Evolutionary conservation across 2,797 vertebrate species (phyloP), one percentile per base, ranked within the genome.

Genomic region (Pseudocheirus occidentalis): DNA sequence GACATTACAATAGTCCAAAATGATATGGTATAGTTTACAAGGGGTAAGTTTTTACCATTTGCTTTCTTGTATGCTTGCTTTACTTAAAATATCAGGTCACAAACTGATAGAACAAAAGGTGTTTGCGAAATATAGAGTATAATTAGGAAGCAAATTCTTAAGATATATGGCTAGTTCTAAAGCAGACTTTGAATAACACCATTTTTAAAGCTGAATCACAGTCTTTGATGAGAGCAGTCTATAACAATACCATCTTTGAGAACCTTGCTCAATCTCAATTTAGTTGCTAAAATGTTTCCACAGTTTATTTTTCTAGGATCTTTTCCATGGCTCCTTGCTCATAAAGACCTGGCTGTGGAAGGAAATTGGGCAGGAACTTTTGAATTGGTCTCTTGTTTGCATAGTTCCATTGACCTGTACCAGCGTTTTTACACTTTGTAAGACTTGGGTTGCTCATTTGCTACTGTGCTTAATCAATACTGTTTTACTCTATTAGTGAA

Each of bases 241-340:
- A 14, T 92, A 98, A 98, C 98, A 98, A 81, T 96, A 87, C 73
- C 50, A 89, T 96, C 98, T 98, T 98, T 98, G 96, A 99, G 97
- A 97, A 96, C 93, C 95, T 97, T 97, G 94, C 96, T 97, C 98
- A 98, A 97, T 98, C 95, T 94, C 97, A 98, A 98, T 98, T 97
- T 97, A 98, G 97, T 98, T 97, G 96, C 97, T 98, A 97, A 99
- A 98, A 98, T 94, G 34, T 98, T 99, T 99, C 98, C 98, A 98
- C 93, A 16, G 50, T 98, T 99, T 99, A 98, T 99, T 99, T 99
- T 99, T 98, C 96, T 98, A 98, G 98, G 98, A 98, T 98, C 96
- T 96, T 96, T 98, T 99, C 98, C 98, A 98, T 97, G 96, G 96
- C 96, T 98, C 94, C 97, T 96, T 96, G 95, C 98, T 98, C 97